Percentiles rank a stretch among this genome's conserved stretches.
phyloP scores from a whole-genome alignment of 2,113 vertebrate species.

The Lontra canadensis region DNA sequence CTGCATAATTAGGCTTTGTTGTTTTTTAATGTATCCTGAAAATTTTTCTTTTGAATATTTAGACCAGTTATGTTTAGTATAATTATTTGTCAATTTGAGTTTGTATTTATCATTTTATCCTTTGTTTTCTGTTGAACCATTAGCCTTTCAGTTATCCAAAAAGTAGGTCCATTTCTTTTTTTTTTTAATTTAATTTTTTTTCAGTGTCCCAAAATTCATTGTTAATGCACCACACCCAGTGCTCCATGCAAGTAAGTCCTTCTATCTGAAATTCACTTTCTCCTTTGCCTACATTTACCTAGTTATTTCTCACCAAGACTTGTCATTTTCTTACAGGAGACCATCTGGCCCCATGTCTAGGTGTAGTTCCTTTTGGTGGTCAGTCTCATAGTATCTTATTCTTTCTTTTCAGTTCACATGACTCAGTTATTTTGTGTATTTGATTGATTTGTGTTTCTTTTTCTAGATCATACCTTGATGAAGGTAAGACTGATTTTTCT shows the following conservation, averaged over 20 bases:
- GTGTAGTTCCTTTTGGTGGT: not conserved
- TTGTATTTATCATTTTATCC: not conserved
- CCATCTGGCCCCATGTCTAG: not conserved
- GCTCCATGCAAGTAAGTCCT: not conserved
- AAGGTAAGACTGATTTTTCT: not conserved
- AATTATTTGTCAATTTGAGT: not conserved
- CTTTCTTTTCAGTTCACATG: not conserved
- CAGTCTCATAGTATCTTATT: not conserved
- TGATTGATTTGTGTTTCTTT: not conserved
- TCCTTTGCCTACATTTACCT: not conserved
- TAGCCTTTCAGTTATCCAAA: not conserved
- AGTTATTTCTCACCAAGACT: not conserved
- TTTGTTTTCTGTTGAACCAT: not conserved
- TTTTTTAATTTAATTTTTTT: too few species aligned
- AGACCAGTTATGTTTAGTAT: not conserved
- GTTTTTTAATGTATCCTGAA: not conserved
- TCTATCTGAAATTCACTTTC: not conserved
- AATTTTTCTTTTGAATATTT: not conserved
- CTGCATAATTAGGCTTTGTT: not conserved
- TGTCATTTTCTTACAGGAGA: not conserved
- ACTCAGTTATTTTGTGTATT: not conserved
- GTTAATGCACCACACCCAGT: too few species aligned
- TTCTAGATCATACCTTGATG: not conserved
- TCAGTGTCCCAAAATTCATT: too few species aligned
- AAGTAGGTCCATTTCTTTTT: not conserved